Base-by-base conservation (phyloP, 2,888 invertebrate species). In the Ptilodon capucinus region DNA sequence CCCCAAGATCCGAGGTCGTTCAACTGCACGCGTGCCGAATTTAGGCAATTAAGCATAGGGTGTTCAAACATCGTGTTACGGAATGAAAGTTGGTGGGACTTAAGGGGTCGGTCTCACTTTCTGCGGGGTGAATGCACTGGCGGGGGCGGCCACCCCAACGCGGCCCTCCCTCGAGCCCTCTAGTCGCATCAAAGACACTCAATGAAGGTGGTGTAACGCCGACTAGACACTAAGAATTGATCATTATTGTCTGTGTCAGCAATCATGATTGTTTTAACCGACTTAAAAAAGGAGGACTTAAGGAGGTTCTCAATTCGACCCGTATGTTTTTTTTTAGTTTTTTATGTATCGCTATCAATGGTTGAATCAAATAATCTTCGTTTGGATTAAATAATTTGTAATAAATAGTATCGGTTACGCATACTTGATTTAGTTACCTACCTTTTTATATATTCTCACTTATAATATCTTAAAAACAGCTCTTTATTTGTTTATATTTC, bases 101-200 rank as follows among this genome's bases (percentile, higher is more conserved):
- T 72, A 67, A 78, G 82, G 84, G 80, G 78, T 64, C 71, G 77
- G 75, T 85, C 84, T 88, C 87, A 84, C 88, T 90, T 89, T 89
- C 88, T 74, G 70, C 79, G 87, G 87, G 91, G 88, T 89, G 91
- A 90, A 89, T 90, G 91, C 88, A 89, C 91, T 81, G 71, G 58
- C 75, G 80, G 82, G 85, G 82, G 83, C 62, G 78, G 74, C 77
- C 81, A 74, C 82, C 82, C 84, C 78, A 61, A 57, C 68, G 71
- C 75, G 68, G 72, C 73, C 79, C 81, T 72, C 79, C 76, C 73
- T 70, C 57, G 53, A 57, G 73, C 79, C 79, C 82, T 77, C 76
- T 76, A 73, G 76, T 74, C 81, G 79, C 84, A 84, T 79, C 79
- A 74, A 85, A 89, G 87, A 86, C 80, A 81, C 72, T 82, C 82